Evolutionary conservation across 2,888 invertebrate species (phyloP), one percentile per base, ranked within the genome.

Genomic region (Drosophila austrosaltans): DNA sequence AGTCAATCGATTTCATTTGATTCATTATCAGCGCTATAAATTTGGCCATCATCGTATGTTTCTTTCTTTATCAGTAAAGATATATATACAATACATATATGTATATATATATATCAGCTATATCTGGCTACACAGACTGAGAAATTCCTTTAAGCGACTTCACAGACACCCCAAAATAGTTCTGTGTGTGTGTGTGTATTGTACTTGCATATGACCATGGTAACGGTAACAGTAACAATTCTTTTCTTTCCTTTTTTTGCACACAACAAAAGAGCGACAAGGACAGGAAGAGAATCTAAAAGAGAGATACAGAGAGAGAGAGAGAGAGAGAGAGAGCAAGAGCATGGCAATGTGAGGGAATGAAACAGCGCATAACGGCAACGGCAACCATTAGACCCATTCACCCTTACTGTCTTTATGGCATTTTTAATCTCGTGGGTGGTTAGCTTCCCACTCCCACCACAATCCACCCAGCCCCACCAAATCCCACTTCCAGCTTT

Each of bases 401-500:
- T 90, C 88, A 88, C 91, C 90, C 90, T 87, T 86, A 89, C 83
- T 88, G 91, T 91, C 91, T 91, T 89, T 90, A 91, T 90, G 87
- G 90, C 83, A 88, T 85, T 91, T 91, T 90, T 91, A 91, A 91
- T 91, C 89, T 90, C 78, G 88, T 90, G 89, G 90, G 89, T 90
- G 87, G 90, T 79, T 85, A 82, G 77, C 81, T 67, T 66, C 63
- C 58, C 53, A 42, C 48, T 28, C 67, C 28, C 22, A 8, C 36
- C 36, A 28, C 30, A 36, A 61, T 32, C n/a, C 63, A 22, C 65
- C 58, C 59, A 16, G 16, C 16, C 16, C 16, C 16, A 16, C 16
- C 16, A 42, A 58, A 16, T 10, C 63, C 70, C 62, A 42, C 69
- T 61, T 73, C 75, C 65, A 56, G 60, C 62, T 40, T 30, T 32